Base-by-base conservation (phyloP, 2,113 vertebrate genomes). In the Platanista minor region DNA sequence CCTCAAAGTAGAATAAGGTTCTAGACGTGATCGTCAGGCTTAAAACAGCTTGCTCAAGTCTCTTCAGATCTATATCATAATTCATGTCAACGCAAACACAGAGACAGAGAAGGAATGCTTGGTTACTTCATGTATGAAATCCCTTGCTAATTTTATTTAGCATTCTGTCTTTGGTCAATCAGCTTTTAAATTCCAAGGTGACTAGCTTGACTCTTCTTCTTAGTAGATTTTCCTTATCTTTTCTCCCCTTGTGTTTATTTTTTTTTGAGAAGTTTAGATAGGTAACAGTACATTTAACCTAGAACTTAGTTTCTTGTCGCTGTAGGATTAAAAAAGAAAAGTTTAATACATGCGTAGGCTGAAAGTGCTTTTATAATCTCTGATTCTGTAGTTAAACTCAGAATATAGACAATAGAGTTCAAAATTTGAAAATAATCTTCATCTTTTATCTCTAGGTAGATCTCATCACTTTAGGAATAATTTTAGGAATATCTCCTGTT, bases 401-500 rank as follows among this genome's bases (percentile, higher is more conserved):
- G 57, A 66, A 39, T 61, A 66, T 9, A 27, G 25, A 36, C 7
- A 5, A 31, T 64, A 64, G 8, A 86, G 27, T 95, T 90, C 12
- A 87, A 64, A 93, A 39, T 15, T 93, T 20, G 20, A 57, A 94
- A n/a, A 78, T 36, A 71, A 25, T 20, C 52, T 84, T 67, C 59
- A 54, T 33, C 14, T 83, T 92, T 94, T 87, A 62, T 95, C 41
- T 77, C 49, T 88, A 67, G 36, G 46, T 64, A 2, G 59, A 61
- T 36, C 67, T 92, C 18, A 20, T 66, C 59, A 41, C 52, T 72
- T 94, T 96, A 39, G 72, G 8, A 61, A 69, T 85, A 49, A 88
- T 85, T 95, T 87, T 75, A 85, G 25, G n/a, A 97, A n/a, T 85
- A 14, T 52, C 46, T 49, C 31, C 21, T 91, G 41, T 75, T 96